Conservation (phyloP, 1,140 invertebrate genomes). For the Nilaparvata lugens region DNA sequence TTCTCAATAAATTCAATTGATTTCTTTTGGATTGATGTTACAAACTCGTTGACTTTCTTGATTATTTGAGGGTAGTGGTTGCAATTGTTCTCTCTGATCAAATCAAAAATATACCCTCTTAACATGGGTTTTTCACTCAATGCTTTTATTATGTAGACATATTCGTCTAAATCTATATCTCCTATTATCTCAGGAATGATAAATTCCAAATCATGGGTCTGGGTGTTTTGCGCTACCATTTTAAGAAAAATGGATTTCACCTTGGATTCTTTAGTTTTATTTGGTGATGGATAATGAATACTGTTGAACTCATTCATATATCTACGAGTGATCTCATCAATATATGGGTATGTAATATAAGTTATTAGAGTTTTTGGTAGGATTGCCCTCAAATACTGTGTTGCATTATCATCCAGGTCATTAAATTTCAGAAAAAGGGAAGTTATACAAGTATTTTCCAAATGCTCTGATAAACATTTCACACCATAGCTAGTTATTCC, state of each 20-base stretch:
- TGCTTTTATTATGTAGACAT: neutral
- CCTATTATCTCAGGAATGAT: neutral
- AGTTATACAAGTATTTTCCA: neutral
- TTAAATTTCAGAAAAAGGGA: neutral
- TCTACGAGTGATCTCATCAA: neutral
- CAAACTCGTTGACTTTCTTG: neutral
- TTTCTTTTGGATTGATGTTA: neutral
- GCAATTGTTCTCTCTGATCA: neutral
- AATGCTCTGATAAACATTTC: neutral
- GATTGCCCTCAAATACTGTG: no score
- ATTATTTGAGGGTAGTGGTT: neutral
- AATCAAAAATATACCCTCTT: neutral
- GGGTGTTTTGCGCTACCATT: neutral
- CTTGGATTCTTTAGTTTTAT: neutral
- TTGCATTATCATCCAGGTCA: neutral
- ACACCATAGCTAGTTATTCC: neutral
- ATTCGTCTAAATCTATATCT: neutral
- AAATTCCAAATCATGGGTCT: neutral
- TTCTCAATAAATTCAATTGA: neutral
- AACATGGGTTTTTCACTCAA: neutral
- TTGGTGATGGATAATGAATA: neutral
- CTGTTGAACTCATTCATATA: neutral
- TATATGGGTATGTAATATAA: no score
- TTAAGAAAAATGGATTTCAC: neutral
- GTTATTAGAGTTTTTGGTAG: no score